A percentile compares a stretch with the other conserved stretches of the same genome.
These are phyloP conservation scores for Geotrypetes seraphini DNA, from an alignment of 2,797 vertebrate species.

Conservation along the genomic window DNA sequence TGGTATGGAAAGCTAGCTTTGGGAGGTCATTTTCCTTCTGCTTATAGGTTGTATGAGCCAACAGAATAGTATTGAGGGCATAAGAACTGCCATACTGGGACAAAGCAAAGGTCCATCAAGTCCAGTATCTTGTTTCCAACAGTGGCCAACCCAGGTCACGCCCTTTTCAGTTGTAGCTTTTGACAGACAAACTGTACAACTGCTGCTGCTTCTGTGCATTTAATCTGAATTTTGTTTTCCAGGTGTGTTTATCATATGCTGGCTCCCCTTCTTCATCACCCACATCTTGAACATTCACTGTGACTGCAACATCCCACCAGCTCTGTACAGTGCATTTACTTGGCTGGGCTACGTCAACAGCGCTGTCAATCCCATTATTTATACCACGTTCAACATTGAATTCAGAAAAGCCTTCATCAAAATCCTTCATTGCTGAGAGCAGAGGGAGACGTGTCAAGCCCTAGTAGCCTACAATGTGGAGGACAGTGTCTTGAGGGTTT, in stretches of 20 bases:
- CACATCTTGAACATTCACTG: constrained; percentile 97
- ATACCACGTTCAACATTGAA: constrained; percentile 96
- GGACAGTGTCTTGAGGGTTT: background rate
- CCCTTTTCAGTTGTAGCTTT: too few species aligned
- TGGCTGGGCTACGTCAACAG: constrained; percentile 98
- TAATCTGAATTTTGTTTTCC: constrained; percentile 1
- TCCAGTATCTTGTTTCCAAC: too few species aligned
- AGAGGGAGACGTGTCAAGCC: background rate
- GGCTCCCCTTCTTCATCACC: constrained; percentile 97
- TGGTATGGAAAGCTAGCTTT: too few species aligned
- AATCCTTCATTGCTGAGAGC: constrained; percentile 83
- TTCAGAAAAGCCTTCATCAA: constrained; percentile 98
- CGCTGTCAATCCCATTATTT: constrained; percentile 95
- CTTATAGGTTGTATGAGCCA: too few species aligned
- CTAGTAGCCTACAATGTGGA: background rate
- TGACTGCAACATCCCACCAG: constrained; percentile 79
- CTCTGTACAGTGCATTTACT: constrained; percentile 91
- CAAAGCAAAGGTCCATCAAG: too few species aligned
- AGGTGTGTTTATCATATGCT: constrained; percentile 98
- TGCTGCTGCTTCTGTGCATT: too few species aligned
- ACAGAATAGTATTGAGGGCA: too few species aligned
- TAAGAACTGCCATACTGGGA: too few species aligned
- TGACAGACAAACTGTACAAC: too few species aligned
- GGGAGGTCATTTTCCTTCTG: too few species aligned
- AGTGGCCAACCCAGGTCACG: too few species aligned